Evolutionary conservation across 2,888 invertebrate species (phyloP).

Genomic region (Cantharis rufa): DNA sequence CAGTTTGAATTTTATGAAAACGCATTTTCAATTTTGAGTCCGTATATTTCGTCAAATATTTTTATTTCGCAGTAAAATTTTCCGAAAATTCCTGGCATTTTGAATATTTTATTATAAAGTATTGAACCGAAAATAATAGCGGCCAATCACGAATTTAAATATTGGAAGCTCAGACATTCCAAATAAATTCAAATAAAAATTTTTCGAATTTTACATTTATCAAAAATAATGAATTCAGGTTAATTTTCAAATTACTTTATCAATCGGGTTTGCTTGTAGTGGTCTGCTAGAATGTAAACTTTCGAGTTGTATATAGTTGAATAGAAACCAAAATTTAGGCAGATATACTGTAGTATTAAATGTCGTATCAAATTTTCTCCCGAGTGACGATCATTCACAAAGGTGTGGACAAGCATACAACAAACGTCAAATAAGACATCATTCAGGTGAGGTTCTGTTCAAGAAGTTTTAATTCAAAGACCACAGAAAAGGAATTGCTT

Average conservation of each 20-base stretch:
- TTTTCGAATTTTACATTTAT: too few relatives aligned
- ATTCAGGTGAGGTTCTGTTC: constrained; percentile 36
- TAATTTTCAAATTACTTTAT: not conserved
- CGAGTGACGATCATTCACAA: constrained; percentile 51
- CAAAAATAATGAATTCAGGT: not conserved
- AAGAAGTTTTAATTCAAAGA: constrained; percentile 15
- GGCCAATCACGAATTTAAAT: too few relatives aligned
- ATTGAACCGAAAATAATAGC: too few relatives aligned
- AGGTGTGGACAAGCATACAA: constrained; percentile 53
- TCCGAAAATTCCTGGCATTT: too few relatives aligned
- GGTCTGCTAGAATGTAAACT: not conserved
- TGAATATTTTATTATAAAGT: too few relatives aligned
- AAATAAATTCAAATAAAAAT: too few relatives aligned
- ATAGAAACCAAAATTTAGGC: constrained; percentile 13
- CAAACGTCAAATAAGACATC: constrained; percentile 55
- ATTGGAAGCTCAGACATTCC: too few relatives aligned
- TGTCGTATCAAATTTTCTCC: constrained; percentile 51
- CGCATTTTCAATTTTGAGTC: not conserved
- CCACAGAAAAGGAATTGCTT: not conserved
- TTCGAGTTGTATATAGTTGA: not conserved
- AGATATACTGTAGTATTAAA: constrained; percentile 37
- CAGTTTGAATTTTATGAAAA: not conserved
- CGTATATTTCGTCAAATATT: too few relatives aligned
- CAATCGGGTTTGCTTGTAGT: not conserved
- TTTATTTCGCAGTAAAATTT: too few relatives aligned